phyloP scores from a whole-genome alignment of 2,888 invertebrate genomes.

The Cheilosia urbana region DNA sequence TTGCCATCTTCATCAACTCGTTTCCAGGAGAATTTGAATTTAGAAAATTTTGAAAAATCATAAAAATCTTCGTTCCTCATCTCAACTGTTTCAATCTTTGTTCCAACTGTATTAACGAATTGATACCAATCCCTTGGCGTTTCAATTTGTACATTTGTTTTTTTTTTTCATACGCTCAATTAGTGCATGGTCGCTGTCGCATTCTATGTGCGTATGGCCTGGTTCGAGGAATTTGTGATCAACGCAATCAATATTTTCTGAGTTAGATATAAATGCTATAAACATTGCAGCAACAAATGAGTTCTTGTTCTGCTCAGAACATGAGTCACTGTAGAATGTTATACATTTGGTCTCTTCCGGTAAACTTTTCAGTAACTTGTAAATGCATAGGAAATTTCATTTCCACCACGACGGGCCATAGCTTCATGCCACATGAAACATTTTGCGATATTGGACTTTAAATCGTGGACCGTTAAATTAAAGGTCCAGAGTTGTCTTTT shows the following conservation, averaged over 20 bases:
- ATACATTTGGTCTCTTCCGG: constrained; percentile 27
- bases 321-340: constrained; percentile 60
- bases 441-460: no score
- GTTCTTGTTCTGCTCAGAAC: constrained; percentile 64
- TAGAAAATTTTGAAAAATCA: constrained; percentile 34
- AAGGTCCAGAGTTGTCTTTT: no score
- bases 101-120: constrained; percentile 24
- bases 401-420: constrained; percentile 21
- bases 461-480: no score
- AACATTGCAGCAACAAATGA: constrained; percentile 63
- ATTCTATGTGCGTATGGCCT: constrained; percentile 66
- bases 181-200: constrained; percentile 62
- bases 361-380: constrained; percentile 56
- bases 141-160: constrained; percentile 7
- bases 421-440: constrained; percentile 42
- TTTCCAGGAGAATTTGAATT: constrained; percentile 36
- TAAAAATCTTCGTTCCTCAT: constrained; percentile 29
- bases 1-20: constrained; percentile 22
- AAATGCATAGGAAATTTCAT: constrained; percentile 54
- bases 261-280: constrained; percentile 51
- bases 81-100: constrained; percentile 20
- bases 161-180: constrained; percentile 55
- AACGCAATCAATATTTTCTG: constrained; percentile 43
- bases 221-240: constrained; percentile 58
- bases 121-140: constrained; percentile 44